Conservation (phyloP, 2,888 invertebrate genomes). For the Leptopilina syphax region DNA sequence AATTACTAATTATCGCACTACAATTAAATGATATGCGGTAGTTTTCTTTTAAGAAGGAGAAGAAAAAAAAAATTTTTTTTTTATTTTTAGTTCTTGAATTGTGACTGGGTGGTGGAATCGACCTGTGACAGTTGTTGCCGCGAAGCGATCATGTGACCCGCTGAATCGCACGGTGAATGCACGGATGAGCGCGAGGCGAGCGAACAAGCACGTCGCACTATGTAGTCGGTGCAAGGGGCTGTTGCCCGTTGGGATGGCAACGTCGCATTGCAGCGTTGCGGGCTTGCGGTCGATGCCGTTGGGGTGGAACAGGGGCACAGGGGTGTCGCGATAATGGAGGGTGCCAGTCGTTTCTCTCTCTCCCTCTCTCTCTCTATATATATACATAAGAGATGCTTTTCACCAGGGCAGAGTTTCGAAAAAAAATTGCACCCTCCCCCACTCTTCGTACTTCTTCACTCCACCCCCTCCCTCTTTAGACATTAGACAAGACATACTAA, state of each 20-base stretch:
- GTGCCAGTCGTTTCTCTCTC: constrained; percentile 49
- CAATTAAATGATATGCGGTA: too few relatives aligned
- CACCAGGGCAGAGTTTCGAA: neutral
- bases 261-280: constrained; percentile 76
- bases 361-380: too few relatives aligned
- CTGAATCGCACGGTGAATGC: constrained; percentile 48
- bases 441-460: neutral
- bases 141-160: constrained; percentile 53
- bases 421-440: neutral
- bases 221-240: constrained; percentile 70
- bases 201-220: constrained; percentile 21
- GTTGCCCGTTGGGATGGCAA: constrained; percentile 77
- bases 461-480: neutral
- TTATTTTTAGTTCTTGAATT: neutral
- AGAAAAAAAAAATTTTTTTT: too few relatives aligned
- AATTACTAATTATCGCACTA: too few relatives aligned
- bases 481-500: too few relatives aligned
- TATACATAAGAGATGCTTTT: constrained; percentile 32
- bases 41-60: too few relatives aligned
- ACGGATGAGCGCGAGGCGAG: constrained; percentile 47
- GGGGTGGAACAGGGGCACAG: constrained; percentile 62
- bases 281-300: constrained; percentile 76
- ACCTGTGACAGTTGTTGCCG: constrained; percentile 54
- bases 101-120: constrained; percentile 52
- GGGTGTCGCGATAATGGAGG: constrained; percentile 53